Base-by-base conservation (phyloP, 2,888 invertebrate species). In the Caenorhabditis doughertyi region DNA sequence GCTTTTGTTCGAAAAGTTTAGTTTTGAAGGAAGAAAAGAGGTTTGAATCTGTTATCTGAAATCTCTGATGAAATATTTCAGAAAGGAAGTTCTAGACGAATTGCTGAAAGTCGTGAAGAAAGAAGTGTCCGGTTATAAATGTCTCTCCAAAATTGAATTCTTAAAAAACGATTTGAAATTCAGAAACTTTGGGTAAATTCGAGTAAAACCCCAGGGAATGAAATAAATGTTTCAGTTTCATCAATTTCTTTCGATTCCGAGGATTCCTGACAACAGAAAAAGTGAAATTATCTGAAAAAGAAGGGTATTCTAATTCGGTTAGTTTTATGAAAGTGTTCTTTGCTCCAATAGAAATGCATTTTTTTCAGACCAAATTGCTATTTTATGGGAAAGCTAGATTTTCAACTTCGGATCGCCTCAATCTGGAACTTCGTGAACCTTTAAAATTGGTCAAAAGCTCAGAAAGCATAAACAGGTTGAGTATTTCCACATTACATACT, bases 71-170 rank as follows among this genome's bases (percentile, higher is more conserved):
- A 51, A 32, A 11, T 42, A 18, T 70, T 47, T 11, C 53, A 53
- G 53, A 42, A 53, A 39, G n/a, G 25, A 51, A 35, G 29, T 62
- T 21, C 7, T 39, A n/a, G 16, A 29, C 4, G 8, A n/a, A 7
- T 21, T 72, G 11, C 29, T 29, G 42, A 42, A 39, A 16, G 3
- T 53, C 3, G 25, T 72, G 8, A 53, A 51, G 39, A 23, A 32
- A 25, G 72, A 72, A 62, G 16, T 72, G 16, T 72, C 72, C 0
- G 39, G 16, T 9, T 51, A 51, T 18, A 72, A 72, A 42, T 72
- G 72, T 21, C 21, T 72, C 11, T 35, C 35, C 4, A 51, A 72
- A 39, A 21, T 53, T 11, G 13, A 39, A 16, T 53, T 72, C 13
- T n/a, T 44, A 1, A 27, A 18, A 9, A n/a, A 27, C 8, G 23